These are phyloP conservation scores for Ferdinandea cuprea DNA, from an alignment of 2,888 invertebrate species.

Conservation along the genomic window DNA sequence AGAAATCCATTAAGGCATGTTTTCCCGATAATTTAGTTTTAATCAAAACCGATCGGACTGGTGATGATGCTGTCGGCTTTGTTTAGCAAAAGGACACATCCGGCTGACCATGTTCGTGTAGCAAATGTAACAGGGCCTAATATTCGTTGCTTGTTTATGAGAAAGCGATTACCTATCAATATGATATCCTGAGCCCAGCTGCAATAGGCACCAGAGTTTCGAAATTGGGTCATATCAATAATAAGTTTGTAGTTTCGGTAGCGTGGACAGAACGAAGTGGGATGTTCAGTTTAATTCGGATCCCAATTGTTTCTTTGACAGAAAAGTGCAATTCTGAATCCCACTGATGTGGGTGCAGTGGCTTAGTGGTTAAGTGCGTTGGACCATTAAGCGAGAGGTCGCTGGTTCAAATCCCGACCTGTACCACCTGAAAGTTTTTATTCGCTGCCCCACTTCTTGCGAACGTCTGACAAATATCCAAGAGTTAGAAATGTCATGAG, in stretches of 20 bases:
- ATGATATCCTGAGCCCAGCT: background rate
- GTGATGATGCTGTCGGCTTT: background rate
- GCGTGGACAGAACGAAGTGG: background rate
- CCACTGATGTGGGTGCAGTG: no score
- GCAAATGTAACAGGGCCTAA: slow-evolving; percentile 25
- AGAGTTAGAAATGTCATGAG: no score
- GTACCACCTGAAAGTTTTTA: no score
- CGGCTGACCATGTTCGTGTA: slow-evolving; percentile 5
- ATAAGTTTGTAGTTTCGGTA: background rate
- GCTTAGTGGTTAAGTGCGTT: no score
- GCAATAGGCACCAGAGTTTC: background rate
- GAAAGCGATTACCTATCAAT: slow-evolving; percentile 34
- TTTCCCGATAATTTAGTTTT: slow-evolving; percentile 54
- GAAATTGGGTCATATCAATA: slow-evolving; percentile 29
- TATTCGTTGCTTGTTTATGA: slow-evolving; percentile 1
- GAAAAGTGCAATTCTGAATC: background rate
- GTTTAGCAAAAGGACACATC: background rate
- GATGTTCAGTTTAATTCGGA: background rate
- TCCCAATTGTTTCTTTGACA: background rate
- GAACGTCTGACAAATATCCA: no score
- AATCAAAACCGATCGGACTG: slow-evolving; percentile 43
- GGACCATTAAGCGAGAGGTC: no score
- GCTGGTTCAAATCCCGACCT: no score
- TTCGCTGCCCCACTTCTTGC: no score
- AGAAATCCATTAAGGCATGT: slow-evolving; percentile 46